Base-by-base conservation (phyloP, 2,888 invertebrate species). In the Helobdella robusta region DNA sequence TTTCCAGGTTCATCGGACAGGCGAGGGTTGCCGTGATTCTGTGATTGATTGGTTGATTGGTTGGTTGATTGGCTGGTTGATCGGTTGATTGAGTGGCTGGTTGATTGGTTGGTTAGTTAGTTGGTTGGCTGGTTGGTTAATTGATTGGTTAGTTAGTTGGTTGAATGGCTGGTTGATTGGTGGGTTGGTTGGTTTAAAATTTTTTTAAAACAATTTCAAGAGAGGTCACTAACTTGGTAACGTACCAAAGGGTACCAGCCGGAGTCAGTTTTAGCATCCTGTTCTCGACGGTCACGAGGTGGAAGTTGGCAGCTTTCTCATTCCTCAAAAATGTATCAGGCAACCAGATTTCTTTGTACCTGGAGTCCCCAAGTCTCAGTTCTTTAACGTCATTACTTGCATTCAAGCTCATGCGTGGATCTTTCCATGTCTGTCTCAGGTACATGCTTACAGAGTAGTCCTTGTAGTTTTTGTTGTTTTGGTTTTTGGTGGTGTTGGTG, bases 1-100 rank as follows among this genome's bases (percentile, higher is more conserved):
- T 77, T 20, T 73, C 68, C 23, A 77, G 69, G 23, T 74, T 68
- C 77, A 77, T 77, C 23, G 74, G 72, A 60, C 77, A 77, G 36
- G 74, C 73, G 3, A 66, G 60, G 1, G 66, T 67, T 34, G 66
- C 66, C 32, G 68, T 59, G 46, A 68, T 65, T 65, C 68, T 68
- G 58, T 35, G 35, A 44, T 23, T 25, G 15, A 34, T 48, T 11
- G 44, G 11, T 40, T 40, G 44, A 15, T 40, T 40, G n/a, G 11
- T 40, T 40, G n/a, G 11, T 40, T 40, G 35, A 44, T 23, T 25
- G 15, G 23, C n/a, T 11, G 44, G 11, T 40, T 40, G 44, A 15
- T 40, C n/a, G n/a, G 11, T 40, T 40, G n/a, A 15, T 40, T 40
- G n/a, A n/a, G 68, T 59, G 46, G 67, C 62, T 65, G 67, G 67